phyloP scores from a whole-genome alignment of 2,113 vertebrate genomes.

The Syngnathus typhle region DNA sequence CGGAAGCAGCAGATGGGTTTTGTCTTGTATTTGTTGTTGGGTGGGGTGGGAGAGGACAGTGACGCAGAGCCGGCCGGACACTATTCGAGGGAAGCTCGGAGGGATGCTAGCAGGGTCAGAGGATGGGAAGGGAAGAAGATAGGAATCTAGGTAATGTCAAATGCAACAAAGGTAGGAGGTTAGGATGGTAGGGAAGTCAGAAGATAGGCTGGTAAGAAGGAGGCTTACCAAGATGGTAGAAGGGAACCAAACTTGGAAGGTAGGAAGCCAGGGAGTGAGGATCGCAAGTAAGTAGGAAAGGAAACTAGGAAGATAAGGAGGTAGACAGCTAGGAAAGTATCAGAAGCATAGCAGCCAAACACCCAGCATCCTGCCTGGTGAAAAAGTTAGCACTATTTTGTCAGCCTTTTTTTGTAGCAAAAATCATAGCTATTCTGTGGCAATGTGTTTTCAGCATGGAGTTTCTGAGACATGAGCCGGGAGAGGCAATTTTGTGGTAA shows the following conservation, averaged over 20 bases:
- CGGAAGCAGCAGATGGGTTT: background rate
- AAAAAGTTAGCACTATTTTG: no score
- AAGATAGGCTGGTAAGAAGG: background rate
- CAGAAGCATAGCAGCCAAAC: background rate
- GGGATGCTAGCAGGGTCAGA: constrained; percentile 39
- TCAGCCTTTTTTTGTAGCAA: no score
- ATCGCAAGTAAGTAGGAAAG: background rate
- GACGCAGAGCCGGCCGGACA: constrained; percentile 51
- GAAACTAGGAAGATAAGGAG: no score
- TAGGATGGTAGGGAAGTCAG: constrained; percentile 47
- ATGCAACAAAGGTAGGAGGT: constrained; percentile 22
- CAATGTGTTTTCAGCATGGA: no score
- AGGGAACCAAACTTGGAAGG: no score
- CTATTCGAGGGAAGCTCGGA: constrained; percentile 37
- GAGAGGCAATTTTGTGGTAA: no score
- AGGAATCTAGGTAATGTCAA: constrained; percentile 37
- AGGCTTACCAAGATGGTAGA: no score
- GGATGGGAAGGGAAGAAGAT: constrained; percentile 58
- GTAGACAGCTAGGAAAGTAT: no score
- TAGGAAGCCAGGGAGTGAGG: background rate
- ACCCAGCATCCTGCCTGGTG: no score
- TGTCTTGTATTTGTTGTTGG: background rate
- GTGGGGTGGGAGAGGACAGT: constrained; percentile 32
- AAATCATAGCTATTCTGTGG: no score
- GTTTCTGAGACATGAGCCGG: no score